A percentile compares a stretch with the other conserved stretches of the same genome.
These are phyloP conservation scores for Paramisgurnus dabryanus DNA, from an alignment of 2,113 vertebrate genomes.

Conservation along the genomic window DNA sequence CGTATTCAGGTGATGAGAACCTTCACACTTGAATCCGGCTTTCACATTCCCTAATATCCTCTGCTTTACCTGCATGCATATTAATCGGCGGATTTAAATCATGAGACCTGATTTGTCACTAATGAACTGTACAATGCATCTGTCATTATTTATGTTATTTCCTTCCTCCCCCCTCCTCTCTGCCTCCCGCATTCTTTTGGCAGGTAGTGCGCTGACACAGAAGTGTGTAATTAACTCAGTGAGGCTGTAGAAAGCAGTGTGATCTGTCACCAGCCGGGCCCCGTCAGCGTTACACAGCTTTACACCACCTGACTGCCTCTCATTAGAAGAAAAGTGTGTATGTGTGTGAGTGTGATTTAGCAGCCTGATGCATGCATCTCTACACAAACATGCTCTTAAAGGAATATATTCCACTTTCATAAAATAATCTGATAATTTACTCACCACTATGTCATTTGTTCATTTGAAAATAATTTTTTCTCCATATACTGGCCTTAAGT, in stretches of 20 bases:
- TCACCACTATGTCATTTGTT: too few species aligned
- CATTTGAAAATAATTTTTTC: too few species aligned
- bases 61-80: conserved; percentile 59
- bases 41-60: conserved; percentile 62
- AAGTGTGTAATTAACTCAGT: conserved; percentile 66
- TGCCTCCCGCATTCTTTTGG: conserved; percentile 53
- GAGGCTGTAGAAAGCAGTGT: conserved; percentile 56
- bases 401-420: background rate
- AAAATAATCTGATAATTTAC: too few species aligned
- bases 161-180: conserved; percentile 43
- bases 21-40: conserved; percentile 58
- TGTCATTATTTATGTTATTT: conserved; percentile 58
- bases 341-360: conserved; percentile 26
- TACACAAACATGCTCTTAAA: conserved; percentile 14
- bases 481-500: too few species aligned
- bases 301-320: conserved; percentile 43
- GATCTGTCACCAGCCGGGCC: conserved; percentile 60
- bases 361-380: background rate
- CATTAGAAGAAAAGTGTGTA: conserved; percentile 12
- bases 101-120: conserved; percentile 60
- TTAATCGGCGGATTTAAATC: conserved; percentile 65
- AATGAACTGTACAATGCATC: conserved; percentile 64
- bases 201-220: conserved; percentile 61
- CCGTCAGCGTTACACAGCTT: conserved; percentile 59
- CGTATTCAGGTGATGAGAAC: conserved; percentile 63